phyloP scores from a whole-genome alignment of 2,888 invertebrate species.

The Zaprionus bogoriensis region DNA sequence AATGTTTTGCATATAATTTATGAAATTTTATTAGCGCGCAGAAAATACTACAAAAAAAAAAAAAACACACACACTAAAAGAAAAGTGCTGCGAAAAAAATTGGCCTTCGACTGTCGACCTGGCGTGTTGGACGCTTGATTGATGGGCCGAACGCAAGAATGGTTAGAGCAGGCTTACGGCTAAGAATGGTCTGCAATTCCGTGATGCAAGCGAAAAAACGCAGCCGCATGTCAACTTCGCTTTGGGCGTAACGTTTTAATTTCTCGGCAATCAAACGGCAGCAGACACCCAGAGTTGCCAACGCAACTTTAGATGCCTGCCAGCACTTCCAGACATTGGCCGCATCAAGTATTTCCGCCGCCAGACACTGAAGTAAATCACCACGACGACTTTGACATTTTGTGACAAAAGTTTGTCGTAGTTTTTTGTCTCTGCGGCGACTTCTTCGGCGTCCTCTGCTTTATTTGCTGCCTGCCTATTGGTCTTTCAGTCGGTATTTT shows the following conservation, averaged over 20 bases:
- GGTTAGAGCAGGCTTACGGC: background rate
- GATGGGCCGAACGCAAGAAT: constrained; percentile 39
- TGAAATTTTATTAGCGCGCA: constrained; percentile 68
- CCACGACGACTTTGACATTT: constrained; percentile 72
- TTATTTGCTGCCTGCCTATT: background rate
- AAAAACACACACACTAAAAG: background rate
- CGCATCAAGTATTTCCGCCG: constrained; percentile 31
- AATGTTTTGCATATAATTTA: constrained; percentile 74
- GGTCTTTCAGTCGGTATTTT: constrained; percentile 25
- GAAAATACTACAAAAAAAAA: constrained; percentile 47
- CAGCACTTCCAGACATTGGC: constrained; percentile 6
- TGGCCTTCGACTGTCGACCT: constrained; percentile 12
- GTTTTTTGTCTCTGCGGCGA: constrained; percentile 7
- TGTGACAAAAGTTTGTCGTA: constrained; percentile 64
- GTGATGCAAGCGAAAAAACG: background rate
- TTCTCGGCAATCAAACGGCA: constrained; percentile 71
- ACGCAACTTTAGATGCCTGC: background rate
- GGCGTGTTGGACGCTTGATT: constrained; percentile 54
- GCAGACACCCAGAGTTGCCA: constrained; percentile 55
- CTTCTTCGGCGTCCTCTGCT: background rate
- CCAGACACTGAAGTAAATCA: constrained; percentile 65
- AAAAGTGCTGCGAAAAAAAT: background rate
- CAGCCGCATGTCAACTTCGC: constrained; percentile 65
- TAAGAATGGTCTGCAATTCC: background rate
- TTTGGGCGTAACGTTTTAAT: constrained; percentile 76